phyloP scores from a whole-genome alignment of 1,140 invertebrate genomes.

The Drosophila sp. region DNA sequence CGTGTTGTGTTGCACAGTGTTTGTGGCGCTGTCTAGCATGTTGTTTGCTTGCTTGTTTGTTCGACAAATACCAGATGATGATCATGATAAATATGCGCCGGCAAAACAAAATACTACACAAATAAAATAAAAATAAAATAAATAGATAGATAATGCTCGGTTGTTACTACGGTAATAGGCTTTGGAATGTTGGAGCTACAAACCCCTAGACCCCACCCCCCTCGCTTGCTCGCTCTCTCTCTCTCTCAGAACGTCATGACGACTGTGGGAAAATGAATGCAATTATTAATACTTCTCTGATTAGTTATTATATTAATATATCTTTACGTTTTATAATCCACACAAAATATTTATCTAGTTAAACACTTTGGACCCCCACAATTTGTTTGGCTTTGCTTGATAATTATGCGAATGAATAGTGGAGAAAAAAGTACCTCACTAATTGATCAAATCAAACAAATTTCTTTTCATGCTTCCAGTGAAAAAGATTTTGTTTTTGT shows the following conservation, averaged over 20 bases:
- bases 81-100: constrained; percentile 53
- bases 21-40: constrained; percentile 31
- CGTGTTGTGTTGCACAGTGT: constrained; percentile 14
- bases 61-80: constrained; percentile 43
- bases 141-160: constrained; percentile 24
- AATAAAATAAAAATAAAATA: constrained; percentile 34
- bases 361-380: constrained; percentile 1
- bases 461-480: constrained; percentile 47
- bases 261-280: constrained; percentile 40
- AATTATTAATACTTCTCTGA: constrained; percentile 7
- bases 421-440: constrained; percentile 3
- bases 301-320: constrained; percentile 13
- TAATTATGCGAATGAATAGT: constrained; percentile 8
- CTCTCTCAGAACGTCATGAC: constrained; percentile 8
- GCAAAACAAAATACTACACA: constrained; percentile 43
- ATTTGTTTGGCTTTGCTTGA: not conserved
- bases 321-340: too few relatives aligned
- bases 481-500: constrained; percentile 26
- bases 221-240: not conserved
- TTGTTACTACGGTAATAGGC: constrained; percentile 19
- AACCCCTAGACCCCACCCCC: not conserved
- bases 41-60: constrained; percentile 55
- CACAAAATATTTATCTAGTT: not conserved
- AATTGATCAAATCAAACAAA: constrained; percentile 31
- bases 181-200: not conserved